Base-by-base conservation (phyloP, 2,888 invertebrate genomes). In the Lissonota sp. region DNA sequence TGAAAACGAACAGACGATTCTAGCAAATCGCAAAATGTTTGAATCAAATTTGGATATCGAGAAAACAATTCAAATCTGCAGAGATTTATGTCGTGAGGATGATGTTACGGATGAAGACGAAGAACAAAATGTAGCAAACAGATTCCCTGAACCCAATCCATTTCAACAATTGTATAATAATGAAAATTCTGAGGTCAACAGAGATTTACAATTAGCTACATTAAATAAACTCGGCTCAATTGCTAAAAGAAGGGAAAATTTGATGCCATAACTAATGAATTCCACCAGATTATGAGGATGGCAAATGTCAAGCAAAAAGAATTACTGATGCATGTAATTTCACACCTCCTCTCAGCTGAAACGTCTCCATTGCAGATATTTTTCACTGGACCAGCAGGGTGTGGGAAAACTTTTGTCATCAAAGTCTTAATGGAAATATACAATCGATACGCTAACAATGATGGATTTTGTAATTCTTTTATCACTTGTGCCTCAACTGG, bases 361-460 rank as follows among this genome's bases (percentile, higher is more conserved):
- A 4, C 16, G 16, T 4, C 10, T 26, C 80, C 84, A 42, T 75
- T 85, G 12, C 80, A 83, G 74, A 73, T 85, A 46, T 84, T 84
- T 62, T 85, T 88, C 10, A 86, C 86, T 88, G 88, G n/a, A n/a
- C n/a, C n/a, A n/a, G n/a, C n/a, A n/a, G n/a, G n/a, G n/a, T n/a
- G n/a, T n/a, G n/a, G n/a, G 1, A 90, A 91, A 87, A 80, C 69
- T n/a, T 92, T 90, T 72, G 85, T 89, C 6, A 91, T 92, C 5
- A 91, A 91, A 87, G n/a, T 83, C 89, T 0, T 57, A 0, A 92
- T 92, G 91, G 92, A 92, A 87, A 92, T 91, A 73, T 92, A 92
- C 62, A 93, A 93, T 71, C 66, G 92, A 49, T 92, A 83, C 79
- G 70, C 89, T 58, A 85, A 88, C 55, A 84, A 72, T 74, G 89